phyloP scores from a whole-genome alignment of 2,888 invertebrate species.

The Cactoblastis cactorum region DNA sequence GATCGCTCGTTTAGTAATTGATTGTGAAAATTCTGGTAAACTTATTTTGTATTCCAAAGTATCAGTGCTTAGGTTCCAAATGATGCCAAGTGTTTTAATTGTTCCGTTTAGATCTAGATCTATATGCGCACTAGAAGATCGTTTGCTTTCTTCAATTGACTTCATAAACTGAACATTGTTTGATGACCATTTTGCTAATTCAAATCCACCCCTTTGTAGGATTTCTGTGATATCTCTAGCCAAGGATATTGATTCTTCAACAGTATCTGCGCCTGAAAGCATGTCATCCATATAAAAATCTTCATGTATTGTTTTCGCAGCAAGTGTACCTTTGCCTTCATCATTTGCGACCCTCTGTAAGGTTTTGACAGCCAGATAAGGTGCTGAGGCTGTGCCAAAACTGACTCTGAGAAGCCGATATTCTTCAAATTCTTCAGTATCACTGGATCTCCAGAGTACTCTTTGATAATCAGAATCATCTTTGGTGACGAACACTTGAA shows the following conservation, averaged over 20 bases:
- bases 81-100: neutral
- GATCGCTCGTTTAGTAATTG: neutral
- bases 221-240: neutral
- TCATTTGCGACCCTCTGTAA: neutral
- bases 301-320: neutral
- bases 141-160: neutral
- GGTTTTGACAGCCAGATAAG: slow-evolving; percentile 7
- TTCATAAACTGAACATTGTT: slow-evolving; percentile 4
- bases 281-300: slow-evolving; percentile 11
- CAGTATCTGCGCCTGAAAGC: neutral
- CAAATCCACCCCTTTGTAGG: slow-evolving; percentile 4
- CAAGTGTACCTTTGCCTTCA: neutral
- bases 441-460: neutral
- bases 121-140: neutral
- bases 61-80: neutral
- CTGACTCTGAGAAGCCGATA: neutral
- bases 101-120: neutral
- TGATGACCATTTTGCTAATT: slow-evolving; percentile 10
- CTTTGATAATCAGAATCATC: neutral
- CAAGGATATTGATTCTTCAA: neutral
- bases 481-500: neutral
- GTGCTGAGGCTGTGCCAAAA: slow-evolving; percentile 5
- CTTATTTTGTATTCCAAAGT: neutral
- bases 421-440: neutral
- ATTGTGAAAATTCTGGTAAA: neutral